Evolutionary conservation across 1,140 invertebrate genomes (phyloP).

Genomic region (Zaprionus lachaisei): DNA sequence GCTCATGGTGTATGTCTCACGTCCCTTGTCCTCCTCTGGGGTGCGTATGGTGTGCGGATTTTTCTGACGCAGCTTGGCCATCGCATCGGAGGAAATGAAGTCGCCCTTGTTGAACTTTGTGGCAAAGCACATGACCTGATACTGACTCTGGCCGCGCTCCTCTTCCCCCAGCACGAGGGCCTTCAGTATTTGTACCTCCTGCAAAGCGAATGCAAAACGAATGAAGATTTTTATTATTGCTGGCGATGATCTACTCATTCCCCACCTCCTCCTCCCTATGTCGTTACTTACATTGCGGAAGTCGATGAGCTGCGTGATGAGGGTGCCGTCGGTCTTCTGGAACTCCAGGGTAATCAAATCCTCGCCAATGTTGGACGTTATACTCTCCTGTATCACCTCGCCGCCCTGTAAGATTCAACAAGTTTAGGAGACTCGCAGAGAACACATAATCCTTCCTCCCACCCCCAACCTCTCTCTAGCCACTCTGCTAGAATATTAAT

Average conservation of each 20-base stretch:
- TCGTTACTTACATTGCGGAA: slow-evolving; percentile 94
- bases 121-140: slow-evolving; percentile 96
- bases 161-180: slow-evolving; percentile 97
- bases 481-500: slow-evolving; percentile 64
- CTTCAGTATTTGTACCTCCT: slow-evolving; percentile 97
- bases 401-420: slow-evolving; percentile 89
- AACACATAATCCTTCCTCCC: not conserved
- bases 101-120: slow-evolving; percentile 95
- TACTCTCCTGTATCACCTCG: slow-evolving; percentile 96
- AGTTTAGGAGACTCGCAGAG: slow-evolving; percentile 42
- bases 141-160: slow-evolving; percentile 94
- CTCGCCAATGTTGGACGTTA: slow-evolving; percentile 94
- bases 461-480: not conserved
- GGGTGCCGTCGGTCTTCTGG: slow-evolving; percentile 94
- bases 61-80: slow-evolving; percentile 98
- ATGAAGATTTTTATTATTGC: slow-evolving; percentile 4
- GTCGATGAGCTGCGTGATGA: slow-evolving; percentile 96
- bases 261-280: not conserved
- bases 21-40: slow-evolving; percentile 94
- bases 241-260: not conserved
- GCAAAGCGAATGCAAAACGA: slow-evolving; percentile 27
- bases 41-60: slow-evolving; percentile 92
- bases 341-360: slow-evolving; percentile 96
- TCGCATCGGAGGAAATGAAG: slow-evolving; percentile 97
- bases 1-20: slow-evolving; percentile 92